phyloP scores from a whole-genome alignment of 2,113 vertebrate species.

The Stictonetta naevosa region DNA sequence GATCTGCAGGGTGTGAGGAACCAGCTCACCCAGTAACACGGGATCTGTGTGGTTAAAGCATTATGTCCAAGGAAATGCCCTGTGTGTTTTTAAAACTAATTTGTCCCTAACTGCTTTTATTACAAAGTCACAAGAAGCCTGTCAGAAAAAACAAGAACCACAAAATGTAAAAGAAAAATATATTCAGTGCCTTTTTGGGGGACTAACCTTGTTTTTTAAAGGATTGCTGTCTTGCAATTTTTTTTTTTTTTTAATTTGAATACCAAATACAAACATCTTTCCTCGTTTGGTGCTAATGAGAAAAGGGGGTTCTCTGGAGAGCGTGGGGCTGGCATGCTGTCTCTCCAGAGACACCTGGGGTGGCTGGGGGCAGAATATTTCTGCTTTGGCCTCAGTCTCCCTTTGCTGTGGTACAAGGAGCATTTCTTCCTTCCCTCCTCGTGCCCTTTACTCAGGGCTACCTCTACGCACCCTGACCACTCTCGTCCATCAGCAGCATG shows the following conservation, averaged over 20 bases:
- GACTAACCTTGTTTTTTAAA: neutral
- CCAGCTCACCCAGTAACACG: neutral
- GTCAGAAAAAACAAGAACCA: neutral
- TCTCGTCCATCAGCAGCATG: rapidly evolving
- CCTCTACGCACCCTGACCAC: rapidly evolving
- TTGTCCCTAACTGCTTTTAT: neutral
- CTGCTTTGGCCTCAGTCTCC: neutral
- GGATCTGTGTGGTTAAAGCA: neutral
- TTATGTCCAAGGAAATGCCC: neutral
- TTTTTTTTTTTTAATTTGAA: neutral
- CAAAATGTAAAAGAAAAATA: neutral
- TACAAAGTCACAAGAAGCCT: neutral
- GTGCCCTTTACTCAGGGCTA: neutral
- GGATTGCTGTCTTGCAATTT: neutral
- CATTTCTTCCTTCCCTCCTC: neutral
- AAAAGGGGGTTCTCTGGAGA: neutral
- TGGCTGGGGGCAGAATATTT: neutral
- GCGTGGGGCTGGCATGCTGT: neutral
- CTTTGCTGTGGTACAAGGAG: neutral
- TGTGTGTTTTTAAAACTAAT: neutral
- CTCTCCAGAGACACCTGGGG: too few relatives aligned
- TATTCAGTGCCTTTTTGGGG: neutral
- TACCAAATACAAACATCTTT: neutral
- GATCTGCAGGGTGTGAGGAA: neutral
- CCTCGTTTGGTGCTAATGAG: neutral